These are phyloP conservation scores for Pocota personata DNA, from an alignment of 2,888 invertebrate species.

Conservation along the genomic window DNA sequence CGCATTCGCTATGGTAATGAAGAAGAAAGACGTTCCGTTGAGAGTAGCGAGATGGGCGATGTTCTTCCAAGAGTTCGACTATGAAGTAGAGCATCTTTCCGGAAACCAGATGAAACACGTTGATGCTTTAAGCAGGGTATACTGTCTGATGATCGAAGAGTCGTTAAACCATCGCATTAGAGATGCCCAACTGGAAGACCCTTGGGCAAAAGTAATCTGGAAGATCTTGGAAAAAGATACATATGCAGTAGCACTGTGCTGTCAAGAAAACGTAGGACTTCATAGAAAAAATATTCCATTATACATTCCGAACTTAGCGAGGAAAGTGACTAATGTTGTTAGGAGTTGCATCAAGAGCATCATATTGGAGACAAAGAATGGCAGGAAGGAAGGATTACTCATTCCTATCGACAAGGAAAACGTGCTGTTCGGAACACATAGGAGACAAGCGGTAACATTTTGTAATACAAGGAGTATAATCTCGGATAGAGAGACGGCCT, in stretches of 20 bases:
- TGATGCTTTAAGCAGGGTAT: conserved; percentile 57
- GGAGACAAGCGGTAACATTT: conserved; percentile 76
- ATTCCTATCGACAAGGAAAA: too few species aligned
- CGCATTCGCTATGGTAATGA: conserved; percentile 51
- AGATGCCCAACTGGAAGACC: conserved; percentile 15
- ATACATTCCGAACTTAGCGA: too few species aligned
- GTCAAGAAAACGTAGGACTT: too few species aligned
- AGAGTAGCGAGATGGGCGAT: conserved; percentile 69
- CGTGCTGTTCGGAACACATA: conserved; percentile 77
- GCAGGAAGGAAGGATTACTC: too few species aligned
- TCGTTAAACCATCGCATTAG: conserved; percentile 7
- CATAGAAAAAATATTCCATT: too few species aligned
- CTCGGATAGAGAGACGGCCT: conserved; percentile 75
- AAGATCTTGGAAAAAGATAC: conserved; percentile 45
- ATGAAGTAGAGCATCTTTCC: conserved; percentile 54
- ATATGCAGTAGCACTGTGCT: too few species aligned
- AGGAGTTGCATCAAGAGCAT: too few species aligned
- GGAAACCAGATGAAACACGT: conserved; percentile 65
- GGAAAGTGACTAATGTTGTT: too few species aligned
- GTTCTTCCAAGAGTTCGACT: conserved; percentile 11
- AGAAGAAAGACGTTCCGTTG: conserved; percentile 35
- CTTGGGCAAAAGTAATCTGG: conserved; percentile 48
- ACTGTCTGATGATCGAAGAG: conserved; percentile 7
- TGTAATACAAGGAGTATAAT: conserved; percentile 77
- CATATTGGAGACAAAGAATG: too few species aligned